phyloP scores from a whole-genome alignment of 1,140 invertebrate species.

The Eupristina koningsbergeri region DNA sequence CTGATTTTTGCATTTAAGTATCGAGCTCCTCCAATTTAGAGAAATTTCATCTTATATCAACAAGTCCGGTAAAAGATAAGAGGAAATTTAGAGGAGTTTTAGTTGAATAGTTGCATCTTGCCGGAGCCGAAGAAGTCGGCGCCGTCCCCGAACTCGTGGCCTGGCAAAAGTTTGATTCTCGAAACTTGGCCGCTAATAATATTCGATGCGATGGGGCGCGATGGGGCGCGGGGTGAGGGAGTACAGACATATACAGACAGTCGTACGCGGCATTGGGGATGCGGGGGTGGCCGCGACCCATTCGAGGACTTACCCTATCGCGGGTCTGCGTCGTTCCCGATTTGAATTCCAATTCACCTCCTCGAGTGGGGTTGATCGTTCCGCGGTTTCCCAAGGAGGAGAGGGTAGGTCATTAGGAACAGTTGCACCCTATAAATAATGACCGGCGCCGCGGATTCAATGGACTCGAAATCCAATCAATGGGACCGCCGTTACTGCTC shows the following conservation, averaged over 20 bases:
- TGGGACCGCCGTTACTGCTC: background rate
- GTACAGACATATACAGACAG: background rate
- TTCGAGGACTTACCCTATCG: constrained; percentile 7
- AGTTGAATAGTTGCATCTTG: no score
- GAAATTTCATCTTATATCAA: background rate
- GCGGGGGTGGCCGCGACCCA: background rate
- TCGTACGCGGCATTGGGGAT: background rate
- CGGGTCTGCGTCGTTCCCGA: constrained; percentile 2
- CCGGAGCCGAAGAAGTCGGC: background rate
- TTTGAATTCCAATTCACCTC: constrained; percentile 38
- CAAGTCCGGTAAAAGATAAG: background rate
- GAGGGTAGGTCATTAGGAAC: constrained; percentile 28
- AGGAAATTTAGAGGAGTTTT: background rate
- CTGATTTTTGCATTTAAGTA: background rate
- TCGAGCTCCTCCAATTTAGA: background rate
- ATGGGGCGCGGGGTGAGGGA: background rate
- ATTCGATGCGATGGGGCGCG: background rate
- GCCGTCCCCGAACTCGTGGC: background rate
- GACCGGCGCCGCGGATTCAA: constrained; percentile 38
- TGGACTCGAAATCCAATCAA: constrained; percentile 50
- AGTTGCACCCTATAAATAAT: constrained; percentile 48
- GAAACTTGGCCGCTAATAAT: background rate
- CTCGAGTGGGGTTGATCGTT: background rate
- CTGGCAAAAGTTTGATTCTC: background rate
- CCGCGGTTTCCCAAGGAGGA: no score